Conservation (phyloP, 1,140 invertebrate species). For the Nasonia giraulti region DNA sequence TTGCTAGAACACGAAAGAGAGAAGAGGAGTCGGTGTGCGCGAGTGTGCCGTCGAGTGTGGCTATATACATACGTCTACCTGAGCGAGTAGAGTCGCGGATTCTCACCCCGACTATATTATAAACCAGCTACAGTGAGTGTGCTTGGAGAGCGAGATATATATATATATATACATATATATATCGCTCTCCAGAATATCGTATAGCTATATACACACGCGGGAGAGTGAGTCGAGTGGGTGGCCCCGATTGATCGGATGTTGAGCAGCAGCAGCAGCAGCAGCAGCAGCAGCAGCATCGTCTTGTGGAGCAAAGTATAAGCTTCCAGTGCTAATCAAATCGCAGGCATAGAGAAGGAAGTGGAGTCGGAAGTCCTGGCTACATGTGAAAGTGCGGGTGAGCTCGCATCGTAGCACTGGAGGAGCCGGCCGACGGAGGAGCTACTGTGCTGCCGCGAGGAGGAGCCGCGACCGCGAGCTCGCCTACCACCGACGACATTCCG, state of each 20-base stretch:
- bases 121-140: neutral
- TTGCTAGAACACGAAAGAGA: neutral
- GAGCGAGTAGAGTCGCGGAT: too few relatives aligned
- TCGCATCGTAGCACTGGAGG: conserved; percentile 21
- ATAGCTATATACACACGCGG: conserved; percentile 1
- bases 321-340: too few relatives aligned
- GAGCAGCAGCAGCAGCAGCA: too few relatives aligned
- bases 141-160: neutral
- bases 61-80: too few relatives aligned
- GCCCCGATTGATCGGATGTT: conserved; percentile 2
- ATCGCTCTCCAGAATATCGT: neutral
- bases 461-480: conserved; percentile 5
- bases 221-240: neutral
- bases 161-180: neutral
- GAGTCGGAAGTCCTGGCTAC: conserved; percentile 29
- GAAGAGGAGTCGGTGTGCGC: neutral
- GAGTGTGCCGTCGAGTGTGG: too few relatives aligned
- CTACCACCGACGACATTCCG: conserved; percentile 41
- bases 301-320: too few relatives aligned
- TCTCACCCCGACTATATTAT: too few relatives aligned
- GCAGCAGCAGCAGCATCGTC: too few relatives aligned
- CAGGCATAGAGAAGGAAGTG: neutral
- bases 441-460: neutral
- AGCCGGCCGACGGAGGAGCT: neutral
- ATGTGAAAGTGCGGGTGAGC: conserved; percentile 42